Base-by-base conservation (phyloP, 2,888 invertebrate genomes). In the Caenorhabditis sp. region DNA sequence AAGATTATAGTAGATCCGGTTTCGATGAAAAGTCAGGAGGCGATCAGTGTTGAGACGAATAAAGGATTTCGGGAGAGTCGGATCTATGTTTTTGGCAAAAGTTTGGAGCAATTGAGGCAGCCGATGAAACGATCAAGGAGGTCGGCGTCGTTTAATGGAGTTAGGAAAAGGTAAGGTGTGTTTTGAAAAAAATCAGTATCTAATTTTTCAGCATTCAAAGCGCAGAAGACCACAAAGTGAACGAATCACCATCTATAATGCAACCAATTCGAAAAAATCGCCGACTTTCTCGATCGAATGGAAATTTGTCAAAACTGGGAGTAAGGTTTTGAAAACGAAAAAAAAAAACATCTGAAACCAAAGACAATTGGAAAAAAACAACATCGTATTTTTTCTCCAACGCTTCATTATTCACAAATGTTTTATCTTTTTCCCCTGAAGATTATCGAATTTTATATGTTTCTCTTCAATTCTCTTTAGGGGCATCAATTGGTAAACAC, bases 141-240 rank as follows among this genome's bases (percentile, higher is more conserved):
- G 38, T 72, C 72, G 0, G 72, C 72, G 0, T 72, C 72, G n/a
- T 72, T 72, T 50, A 68, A 60, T 27, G 72, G 68, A 12, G 59
- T 25, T 8, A 61, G 72, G 21, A 67, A 60, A 21, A 68, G 63
- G 27, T 31, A 21, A 59, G 66, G 21, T 53, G 59, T n/a, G n/a
- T 43, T 4, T 50, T n/a, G 23, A 23, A 10, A 1, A 31, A 66
- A n/a, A 58, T 66, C 59, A 27, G n/a, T 36, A 14, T n/a, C 38
- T 7, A 23, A 21, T 31, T 4, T 57, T 66, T 1, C 43, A 43
- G 43, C 66, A 26, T 31, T 20, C 58, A 59, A 63, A n/a, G 26
- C 59, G 7, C 59, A 59, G 0, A 49, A 63, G 25, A 43, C 38
- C 4, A 59, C 38, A 23, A 27, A 27, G 14, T 52, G 60, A 27